These are phyloP conservation scores for Chlorops oryzae DNA, from an alignment of 1,140 invertebrate species.

Conservation along the genomic window DNA sequence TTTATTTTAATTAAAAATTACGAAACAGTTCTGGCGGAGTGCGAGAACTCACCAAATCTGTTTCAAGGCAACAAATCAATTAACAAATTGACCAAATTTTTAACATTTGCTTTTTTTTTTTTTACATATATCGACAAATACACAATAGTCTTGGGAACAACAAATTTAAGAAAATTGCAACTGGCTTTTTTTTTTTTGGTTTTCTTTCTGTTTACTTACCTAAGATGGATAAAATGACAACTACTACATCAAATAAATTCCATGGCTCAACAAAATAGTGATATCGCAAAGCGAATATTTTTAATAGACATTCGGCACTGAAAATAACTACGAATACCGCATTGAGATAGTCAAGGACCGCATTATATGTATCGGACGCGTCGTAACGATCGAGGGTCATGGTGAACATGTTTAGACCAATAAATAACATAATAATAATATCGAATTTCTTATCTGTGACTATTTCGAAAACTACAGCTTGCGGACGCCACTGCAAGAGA, in stretches of 20 bases:
- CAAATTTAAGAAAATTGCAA: not conserved
- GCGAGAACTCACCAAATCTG: too few relatives aligned
- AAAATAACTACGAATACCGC: slow-evolving; percentile 98
- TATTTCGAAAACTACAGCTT: slow-evolving; percentile 94
- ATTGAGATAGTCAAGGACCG: slow-evolving; percentile 84
- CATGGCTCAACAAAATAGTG: slow-evolving; percentile 99
- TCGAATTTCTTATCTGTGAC: slow-evolving; percentile 98
- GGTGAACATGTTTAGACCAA: slow-evolving; percentile 96
- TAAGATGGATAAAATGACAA: slow-evolving; percentile 96
- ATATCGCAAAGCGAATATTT: slow-evolving; percentile 93
- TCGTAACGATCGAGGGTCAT: slow-evolving; percentile 97
- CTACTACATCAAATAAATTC: slow-evolving; percentile 99
- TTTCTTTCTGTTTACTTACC: slow-evolving; percentile 59
- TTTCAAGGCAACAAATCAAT: too few relatives aligned
- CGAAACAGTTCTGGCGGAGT: too few relatives aligned
- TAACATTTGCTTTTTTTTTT: slow-evolving; percentile 1
- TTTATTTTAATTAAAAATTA: too few relatives aligned
- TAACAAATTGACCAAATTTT: slow-evolving; percentile 6
- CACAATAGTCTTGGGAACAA: not conserved
- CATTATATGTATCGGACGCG: slow-evolving; percentile 74
- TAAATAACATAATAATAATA: slow-evolving; percentile 99
- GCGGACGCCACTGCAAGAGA: slow-evolving; percentile 77
- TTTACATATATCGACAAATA: not conserved
- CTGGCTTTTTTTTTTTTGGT: not conserved
- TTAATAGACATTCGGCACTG: slow-evolving; percentile 93